phyloP scores from a whole-genome alignment of 2,888 invertebrate species.

The Aleiodes testaceus region DNA sequence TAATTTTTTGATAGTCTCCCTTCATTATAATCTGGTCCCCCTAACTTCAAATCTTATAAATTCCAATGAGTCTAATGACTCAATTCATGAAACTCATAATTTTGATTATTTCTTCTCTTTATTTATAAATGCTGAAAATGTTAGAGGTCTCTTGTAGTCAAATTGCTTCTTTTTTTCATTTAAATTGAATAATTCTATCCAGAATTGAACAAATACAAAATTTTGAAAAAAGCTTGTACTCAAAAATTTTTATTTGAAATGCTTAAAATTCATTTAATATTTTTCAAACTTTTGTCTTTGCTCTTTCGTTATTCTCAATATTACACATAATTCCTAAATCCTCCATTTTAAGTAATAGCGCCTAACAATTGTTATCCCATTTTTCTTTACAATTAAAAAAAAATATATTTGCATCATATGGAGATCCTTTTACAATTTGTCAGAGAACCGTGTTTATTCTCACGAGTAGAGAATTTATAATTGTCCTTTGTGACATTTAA shows the following conservation, averaged over 20 bases:
- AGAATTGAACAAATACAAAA: slow-evolving; percentile 1
- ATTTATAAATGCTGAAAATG: slow-evolving; percentile 31
- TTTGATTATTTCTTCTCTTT: background rate
- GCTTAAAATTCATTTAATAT: slow-evolving; percentile 8
- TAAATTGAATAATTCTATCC: too few relatives aligned
- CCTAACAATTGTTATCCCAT: slow-evolving; percentile 1
- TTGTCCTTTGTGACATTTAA: slow-evolving; percentile 5
- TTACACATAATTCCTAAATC: too few relatives aligned
- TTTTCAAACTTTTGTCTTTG: background rate
- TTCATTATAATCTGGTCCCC: background rate
- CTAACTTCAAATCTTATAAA: slow-evolving; percentile 15
- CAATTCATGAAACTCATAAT: background rate
- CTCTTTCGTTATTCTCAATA: background rate
- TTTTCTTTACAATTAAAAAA: background rate
- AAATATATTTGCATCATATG: slow-evolving; percentile 4
- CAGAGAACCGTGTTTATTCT: slow-evolving; percentile 15
- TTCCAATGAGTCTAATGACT: slow-evolving; percentile 1
- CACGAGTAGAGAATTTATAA: slow-evolving; percentile 2
- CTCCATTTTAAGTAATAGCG: slow-evolving; percentile 23
- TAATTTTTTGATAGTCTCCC: slow-evolving; percentile 22
- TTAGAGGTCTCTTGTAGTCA: background rate
- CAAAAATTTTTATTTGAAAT: background rate
- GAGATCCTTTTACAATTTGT: slow-evolving; percentile 34
- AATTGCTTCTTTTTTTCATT: too few relatives aligned
- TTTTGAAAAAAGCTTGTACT: slow-evolving; percentile 34